Conservation (phyloP, 2,797 vertebrate species). For the Catostomus latipinnis region DNA sequence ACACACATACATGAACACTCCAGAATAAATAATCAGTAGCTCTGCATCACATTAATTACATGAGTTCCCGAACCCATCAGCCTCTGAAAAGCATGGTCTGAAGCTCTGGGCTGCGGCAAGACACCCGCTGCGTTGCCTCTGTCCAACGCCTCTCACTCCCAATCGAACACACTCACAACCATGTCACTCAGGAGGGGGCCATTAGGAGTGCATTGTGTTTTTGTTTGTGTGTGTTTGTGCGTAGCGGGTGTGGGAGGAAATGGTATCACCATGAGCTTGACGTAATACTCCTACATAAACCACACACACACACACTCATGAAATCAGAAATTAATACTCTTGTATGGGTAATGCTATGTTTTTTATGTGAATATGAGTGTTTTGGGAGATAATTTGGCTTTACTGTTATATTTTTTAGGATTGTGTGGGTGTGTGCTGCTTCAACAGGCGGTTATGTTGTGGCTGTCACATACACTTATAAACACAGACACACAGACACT, state of each 20-base stretch:
- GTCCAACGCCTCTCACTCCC: slow-evolving; percentile 13
- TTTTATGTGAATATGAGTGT: too few relatives aligned
- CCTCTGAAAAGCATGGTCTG: slow-evolving; percentile 6
- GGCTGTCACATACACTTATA: too few relatives aligned
- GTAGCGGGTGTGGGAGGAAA: not conserved
- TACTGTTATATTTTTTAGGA: too few relatives aligned
- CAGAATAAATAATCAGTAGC: slow-evolving; percentile 49
- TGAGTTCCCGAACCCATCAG: slow-evolving; percentile 10
- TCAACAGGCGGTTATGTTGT: too few relatives aligned
- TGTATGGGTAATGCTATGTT: too few relatives aligned
- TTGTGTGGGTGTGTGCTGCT: too few relatives aligned
- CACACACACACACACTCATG: too few relatives aligned
- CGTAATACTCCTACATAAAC: too few relatives aligned
- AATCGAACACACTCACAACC: slow-evolving; percentile 32
- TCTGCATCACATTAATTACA: slow-evolving; percentile 31
- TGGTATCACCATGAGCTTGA: too few relatives aligned
- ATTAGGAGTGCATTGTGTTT: not conserved
- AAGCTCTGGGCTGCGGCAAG: not conserved
- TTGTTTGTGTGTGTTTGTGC: not conserved
- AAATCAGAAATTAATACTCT: too few relatives aligned
- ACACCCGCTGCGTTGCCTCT: slow-evolving; percentile 20
- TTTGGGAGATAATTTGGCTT: too few relatives aligned
- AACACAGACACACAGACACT: too few relatives aligned
- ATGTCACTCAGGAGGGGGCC: not conserved
- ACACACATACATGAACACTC: slow-evolving; percentile 7